phyloP scores from a whole-genome alignment of 2,888 invertebrate genomes.

The Tiliacea citrago region DNA sequence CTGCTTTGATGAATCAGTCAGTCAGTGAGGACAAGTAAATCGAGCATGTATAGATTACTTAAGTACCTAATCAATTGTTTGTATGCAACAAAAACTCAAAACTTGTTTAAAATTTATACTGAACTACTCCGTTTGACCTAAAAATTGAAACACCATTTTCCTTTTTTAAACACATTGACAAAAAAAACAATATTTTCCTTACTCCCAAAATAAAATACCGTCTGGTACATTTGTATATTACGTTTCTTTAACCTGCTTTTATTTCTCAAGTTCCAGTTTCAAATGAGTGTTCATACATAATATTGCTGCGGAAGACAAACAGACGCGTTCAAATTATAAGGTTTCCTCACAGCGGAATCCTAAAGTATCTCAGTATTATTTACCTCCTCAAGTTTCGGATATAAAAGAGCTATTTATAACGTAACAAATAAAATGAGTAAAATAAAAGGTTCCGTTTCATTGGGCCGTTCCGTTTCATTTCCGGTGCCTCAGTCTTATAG shows the following conservation, averaged over 20 bases:
- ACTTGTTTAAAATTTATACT: too few relatives aligned
- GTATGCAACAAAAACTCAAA: too few relatives aligned
- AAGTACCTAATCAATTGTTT: too few relatives aligned
- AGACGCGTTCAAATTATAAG: neutral
- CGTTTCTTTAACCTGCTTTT: too few relatives aligned
- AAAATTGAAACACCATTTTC: neutral
- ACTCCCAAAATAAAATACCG: neutral
- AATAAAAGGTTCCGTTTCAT: constrained; percentile 57
- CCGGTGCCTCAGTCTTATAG: constrained; percentile 75
- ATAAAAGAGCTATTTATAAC: constrained; percentile 64
- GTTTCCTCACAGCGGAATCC: constrained; percentile 10
- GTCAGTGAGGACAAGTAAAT: too few relatives aligned
- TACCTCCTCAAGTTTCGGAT: constrained; percentile 29
- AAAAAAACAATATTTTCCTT: neutral
- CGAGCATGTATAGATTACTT: too few relatives aligned
- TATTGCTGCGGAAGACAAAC: neutral
- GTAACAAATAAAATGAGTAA: constrained; percentile 61
- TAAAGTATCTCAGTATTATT: constrained; percentile 7
- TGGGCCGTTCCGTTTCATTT: constrained; percentile 74
- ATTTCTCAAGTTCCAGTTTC: neutral
- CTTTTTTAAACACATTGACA: neutral
- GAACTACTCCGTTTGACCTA: neutral
- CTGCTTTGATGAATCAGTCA: too few relatives aligned
- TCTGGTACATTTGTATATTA: neutral
- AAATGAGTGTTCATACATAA: neutral